These are phyloP conservation scores for Hippocampus barbouri DNA, from an alignment of 2,113 vertebrate species.

Conservation along the genomic window DNA sequence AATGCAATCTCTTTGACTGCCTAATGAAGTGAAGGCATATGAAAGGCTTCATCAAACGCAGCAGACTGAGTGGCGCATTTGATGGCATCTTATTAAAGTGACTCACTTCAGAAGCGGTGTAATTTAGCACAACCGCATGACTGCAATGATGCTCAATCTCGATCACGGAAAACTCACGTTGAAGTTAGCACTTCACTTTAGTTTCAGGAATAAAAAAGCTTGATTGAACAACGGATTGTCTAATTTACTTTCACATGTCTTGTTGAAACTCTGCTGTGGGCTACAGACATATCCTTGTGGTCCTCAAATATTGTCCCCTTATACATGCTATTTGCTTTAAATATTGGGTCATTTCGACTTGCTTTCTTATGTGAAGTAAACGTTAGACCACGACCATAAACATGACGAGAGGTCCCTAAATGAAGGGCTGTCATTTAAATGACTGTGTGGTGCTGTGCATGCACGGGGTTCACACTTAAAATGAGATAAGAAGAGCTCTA, in stretches of 20 bases:
- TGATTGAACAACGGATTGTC: constrained; percentile 34
- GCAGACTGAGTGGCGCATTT: constrained; percentile 57
- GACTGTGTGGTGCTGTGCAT: too few species aligned
- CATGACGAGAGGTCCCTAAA: background rate
- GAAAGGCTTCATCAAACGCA: constrained; percentile 61
- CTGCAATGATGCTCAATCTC: constrained; percentile 50
- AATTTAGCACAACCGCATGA: constrained; percentile 57
- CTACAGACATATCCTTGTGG: background rate
- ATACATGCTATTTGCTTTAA: background rate
- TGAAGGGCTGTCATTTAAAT: background rate
- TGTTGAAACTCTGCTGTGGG: background rate
- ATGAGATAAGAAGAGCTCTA: too few species aligned
- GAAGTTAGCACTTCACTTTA: constrained; percentile 51
- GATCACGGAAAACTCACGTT: constrained; percentile 48
- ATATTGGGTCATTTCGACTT: background rate
- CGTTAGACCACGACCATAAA: too few species aligned
- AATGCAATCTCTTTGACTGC: constrained; percentile 56
- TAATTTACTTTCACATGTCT: background rate
- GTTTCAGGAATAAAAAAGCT: constrained; percentile 48
- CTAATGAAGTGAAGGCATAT: constrained; percentile 59
- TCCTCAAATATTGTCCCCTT: background rate
- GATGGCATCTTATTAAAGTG: constrained; percentile 53
- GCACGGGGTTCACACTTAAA: too few species aligned
- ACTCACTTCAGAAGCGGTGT: constrained; percentile 48
- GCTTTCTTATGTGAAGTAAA: background rate